Conservation (phyloP, 2,888 invertebrate species). For the Stenotaenia linearis region DNA sequence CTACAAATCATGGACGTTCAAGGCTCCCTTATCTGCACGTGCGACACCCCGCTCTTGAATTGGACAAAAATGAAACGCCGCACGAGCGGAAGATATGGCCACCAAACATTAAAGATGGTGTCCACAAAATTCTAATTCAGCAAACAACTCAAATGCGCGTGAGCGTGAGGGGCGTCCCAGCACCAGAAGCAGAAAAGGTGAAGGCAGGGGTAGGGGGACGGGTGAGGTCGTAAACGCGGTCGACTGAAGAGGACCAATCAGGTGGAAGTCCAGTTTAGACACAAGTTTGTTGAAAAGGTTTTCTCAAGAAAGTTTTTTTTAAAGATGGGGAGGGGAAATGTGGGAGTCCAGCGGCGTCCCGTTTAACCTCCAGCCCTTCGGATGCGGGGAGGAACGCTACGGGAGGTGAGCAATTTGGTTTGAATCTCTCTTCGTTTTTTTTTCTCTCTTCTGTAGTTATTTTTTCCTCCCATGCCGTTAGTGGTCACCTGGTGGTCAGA, state of each 20-base stretch:
- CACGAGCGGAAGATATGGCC: slow-evolving; percentile 9
- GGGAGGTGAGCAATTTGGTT: neutral
- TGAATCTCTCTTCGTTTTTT: neutral
- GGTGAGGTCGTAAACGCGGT: neutral
- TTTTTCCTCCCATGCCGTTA: neutral
- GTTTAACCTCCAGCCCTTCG: neutral
- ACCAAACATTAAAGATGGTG: slow-evolving; percentile 9
- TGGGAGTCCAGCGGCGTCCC: slow-evolving; percentile 2
- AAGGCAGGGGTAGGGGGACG: neutral
- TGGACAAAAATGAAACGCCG: slow-evolving; percentile 5
- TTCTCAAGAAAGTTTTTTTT: neutral
- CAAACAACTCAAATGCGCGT: slow-evolving; percentile 3
- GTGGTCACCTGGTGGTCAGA: slow-evolving; percentile 9
- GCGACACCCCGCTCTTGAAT: neutral
- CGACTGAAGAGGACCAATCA: slow-evolving; percentile 5
- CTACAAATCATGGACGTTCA: slow-evolving; percentile 5
- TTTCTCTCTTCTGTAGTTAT: neutral
- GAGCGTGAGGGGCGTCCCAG: slow-evolving; percentile 9
- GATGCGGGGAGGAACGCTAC: neutral
- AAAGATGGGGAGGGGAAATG: neutral
- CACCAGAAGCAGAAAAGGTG: neutral
- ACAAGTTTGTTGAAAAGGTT: neutral
- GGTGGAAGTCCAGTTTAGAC: slow-evolving; percentile 4
- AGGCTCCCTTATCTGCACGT: neutral
- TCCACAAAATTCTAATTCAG: slow-evolving; percentile 4